These are phyloP conservation scores for Sebastes hubbsi DNA, from an alignment of 2,797 vertebrate species.

Conservation along the genomic window DNA sequence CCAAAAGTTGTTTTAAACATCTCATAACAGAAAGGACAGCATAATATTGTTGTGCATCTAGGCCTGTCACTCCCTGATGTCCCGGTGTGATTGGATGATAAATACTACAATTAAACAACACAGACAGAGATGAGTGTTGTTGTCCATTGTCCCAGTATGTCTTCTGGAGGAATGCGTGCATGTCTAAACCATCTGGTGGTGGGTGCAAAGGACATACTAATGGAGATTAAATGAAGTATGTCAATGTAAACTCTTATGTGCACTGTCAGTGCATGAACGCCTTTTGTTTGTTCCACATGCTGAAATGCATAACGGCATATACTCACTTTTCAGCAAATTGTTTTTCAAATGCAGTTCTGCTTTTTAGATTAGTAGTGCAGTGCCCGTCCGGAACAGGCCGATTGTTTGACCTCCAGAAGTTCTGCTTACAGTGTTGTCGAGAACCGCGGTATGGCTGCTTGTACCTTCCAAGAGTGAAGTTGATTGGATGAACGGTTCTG, in stretches of 20 bases:
- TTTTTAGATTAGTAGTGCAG: background rate
- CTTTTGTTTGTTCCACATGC: background rate
- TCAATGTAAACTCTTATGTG: background rate
- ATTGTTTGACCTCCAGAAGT: no score
- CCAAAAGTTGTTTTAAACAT: conserved; percentile 11
- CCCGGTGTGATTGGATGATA: conserved; percentile 50
- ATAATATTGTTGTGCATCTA: conserved; percentile 26
- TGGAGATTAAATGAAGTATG: background rate
- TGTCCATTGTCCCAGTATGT: conserved; percentile 25
- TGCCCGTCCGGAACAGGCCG: fast-evolving
- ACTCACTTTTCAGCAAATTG: background rate
- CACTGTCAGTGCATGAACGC: background rate
- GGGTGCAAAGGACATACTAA: conserved; percentile 15
- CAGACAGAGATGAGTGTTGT: conserved; percentile 39
- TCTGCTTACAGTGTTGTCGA: no score
- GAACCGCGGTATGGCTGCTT: no score
- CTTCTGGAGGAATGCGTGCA: conserved; percentile 35
- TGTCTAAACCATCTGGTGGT: conserved; percentile 52
- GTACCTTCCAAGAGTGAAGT: no score
- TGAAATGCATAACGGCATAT: background rate
- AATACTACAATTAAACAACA: conserved; percentile 53
- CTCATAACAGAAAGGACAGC: conserved; percentile 3
- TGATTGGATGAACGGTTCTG: no score
- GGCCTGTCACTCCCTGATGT: conserved; percentile 47
- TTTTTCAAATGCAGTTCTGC: background rate